Evolutionary conservation across 2,797 vertebrate species (phyloP).

Genomic region (Peromyscus nudipes): DNA sequence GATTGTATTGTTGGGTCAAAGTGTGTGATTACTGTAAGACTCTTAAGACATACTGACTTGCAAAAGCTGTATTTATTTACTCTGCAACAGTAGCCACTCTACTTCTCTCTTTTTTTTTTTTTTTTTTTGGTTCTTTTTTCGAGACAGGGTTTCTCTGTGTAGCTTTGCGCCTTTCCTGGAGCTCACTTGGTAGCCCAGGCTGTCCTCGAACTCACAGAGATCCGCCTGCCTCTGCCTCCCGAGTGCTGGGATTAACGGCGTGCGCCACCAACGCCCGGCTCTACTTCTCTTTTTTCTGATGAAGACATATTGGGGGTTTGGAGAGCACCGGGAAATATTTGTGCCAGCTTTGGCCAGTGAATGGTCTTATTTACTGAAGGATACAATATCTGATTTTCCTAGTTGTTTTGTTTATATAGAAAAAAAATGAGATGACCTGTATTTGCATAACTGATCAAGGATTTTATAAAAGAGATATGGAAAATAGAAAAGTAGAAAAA

Average conservation of each 20-base stretch:
- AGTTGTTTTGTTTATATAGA: not conserved
- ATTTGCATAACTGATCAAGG: not conserved
- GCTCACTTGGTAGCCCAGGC: too few species aligned
- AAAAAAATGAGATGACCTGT: not conserved
- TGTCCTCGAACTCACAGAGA: too few species aligned
- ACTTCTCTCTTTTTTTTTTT: too few species aligned
- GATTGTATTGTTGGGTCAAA: not conserved
- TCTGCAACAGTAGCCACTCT: not conserved
- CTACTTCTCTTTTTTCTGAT: too few species aligned
- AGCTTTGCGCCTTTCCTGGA: too few species aligned
- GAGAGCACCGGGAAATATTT: not conserved
- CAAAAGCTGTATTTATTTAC: not conserved
- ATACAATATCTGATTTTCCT: not conserved
- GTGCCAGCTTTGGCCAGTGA: not conserved
- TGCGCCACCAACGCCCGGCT: too few species aligned
- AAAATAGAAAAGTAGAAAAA: slow-evolving; percentile 1
- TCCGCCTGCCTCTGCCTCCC: too few species aligned
- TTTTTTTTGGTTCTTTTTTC: too few species aligned
- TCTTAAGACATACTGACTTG: not conserved
- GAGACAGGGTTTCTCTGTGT: too few species aligned
- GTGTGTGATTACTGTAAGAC: not conserved
- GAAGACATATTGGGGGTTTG: not conserved
- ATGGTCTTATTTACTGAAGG: not conserved
- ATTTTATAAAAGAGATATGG: slow-evolving; percentile 35
- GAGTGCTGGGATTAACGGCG: too few species aligned